Conservation (phyloP, 1,140 invertebrate genomes). For the Hirudo medicinalis region DNA sequence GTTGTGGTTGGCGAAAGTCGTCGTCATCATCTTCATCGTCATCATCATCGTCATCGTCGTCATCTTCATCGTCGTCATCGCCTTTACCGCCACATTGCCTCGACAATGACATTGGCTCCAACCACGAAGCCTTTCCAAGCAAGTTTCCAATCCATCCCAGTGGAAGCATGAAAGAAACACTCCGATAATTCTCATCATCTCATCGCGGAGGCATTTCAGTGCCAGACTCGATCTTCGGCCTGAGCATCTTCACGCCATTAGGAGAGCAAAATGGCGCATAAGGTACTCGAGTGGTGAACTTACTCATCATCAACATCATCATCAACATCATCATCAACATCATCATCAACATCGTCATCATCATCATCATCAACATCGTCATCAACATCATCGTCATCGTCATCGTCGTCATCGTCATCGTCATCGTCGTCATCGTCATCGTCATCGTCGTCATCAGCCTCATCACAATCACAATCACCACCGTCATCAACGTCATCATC, state of each 20-base stretch:
- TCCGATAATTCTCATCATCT: too few relatives aligned
- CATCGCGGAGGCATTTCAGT: too few relatives aligned
- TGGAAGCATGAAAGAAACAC: too few relatives aligned
- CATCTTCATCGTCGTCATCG: not conserved
- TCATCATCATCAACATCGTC: not conserved
- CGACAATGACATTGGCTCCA: not conserved
- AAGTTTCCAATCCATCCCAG: too few relatives aligned
- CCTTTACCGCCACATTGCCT: too few relatives aligned
- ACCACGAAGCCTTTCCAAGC: too few relatives aligned
- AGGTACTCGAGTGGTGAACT: too few relatives aligned
- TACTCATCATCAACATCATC: not conserved
- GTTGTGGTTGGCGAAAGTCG: too few relatives aligned
- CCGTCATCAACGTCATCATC: too few relatives aligned
- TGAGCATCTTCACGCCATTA: too few relatives aligned
- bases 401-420: not conserved
- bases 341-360: not conserved
- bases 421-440: conserved; percentile 1
- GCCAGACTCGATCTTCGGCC: too few relatives aligned
- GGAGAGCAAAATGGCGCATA: too few relatives aligned
- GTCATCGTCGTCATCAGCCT: not conserved
- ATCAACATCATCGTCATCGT: not conserved
- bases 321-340: not conserved
- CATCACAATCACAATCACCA: not conserved
- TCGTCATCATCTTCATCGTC: not conserved
- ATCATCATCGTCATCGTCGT: not conserved